Conservation (phyloP, 2,797 vertebrate genomes). For the Ciconia nigra region DNA sequence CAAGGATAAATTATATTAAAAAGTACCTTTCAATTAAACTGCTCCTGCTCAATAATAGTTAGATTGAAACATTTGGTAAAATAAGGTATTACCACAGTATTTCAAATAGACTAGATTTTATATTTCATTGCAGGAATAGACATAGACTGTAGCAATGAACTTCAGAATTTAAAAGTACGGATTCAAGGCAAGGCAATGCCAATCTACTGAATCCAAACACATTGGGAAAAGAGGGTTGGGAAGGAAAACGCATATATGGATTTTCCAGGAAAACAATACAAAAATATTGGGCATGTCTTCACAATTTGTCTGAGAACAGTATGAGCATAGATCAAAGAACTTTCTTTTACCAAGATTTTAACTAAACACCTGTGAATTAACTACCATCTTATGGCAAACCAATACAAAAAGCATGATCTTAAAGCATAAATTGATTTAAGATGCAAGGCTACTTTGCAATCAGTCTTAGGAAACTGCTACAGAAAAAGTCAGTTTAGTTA, state of each 20-base stretch:
- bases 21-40: neutral
- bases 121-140: neutral
- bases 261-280: neutral
- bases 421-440: neutral
- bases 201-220: neutral
- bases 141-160: neutral
- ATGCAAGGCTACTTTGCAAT: neutral
- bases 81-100: neutral
- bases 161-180: neutral
- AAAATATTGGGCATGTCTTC: neutral
- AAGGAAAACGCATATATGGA: neutral
- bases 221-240: neutral
- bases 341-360: neutral
- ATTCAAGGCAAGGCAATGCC: neutral
- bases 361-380: neutral
- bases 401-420: neutral
- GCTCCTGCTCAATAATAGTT: neutral
- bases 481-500: neutral
- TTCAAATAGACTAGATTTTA: neutral
- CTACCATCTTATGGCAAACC: neutral
- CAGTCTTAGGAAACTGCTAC: neutral
- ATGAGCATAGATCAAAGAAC: neutral
- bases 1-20: neutral
- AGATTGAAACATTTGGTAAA: neutral
- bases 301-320: neutral